These are phyloP conservation scores for human (Homo sapiens) DNA, from an alignment of 2,113 vertebrate species.

Conservation along the genomic window GRCh38 chr3:127707001-127707500, in stretches of 20 bases:
- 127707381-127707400: neutral
- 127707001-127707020: neutral
- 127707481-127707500: neutral
- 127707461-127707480: neutral
- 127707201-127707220: neutral
- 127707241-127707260: neutral
- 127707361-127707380: rapidly evolving
- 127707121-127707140: neutral
- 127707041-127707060: neutral
- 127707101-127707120: neutral
- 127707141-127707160: neutral
- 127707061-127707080: neutral
- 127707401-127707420: neutral
- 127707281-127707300: neutral
- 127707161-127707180: neutral
- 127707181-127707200: neutral
- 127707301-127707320: neutral
- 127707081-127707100: neutral
- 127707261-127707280: neutral
- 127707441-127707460: rapidly evolving
- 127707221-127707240: neutral
- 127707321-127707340: neutral
- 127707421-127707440: neutral
- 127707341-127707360: neutral
- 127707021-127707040: neutral